Conservation (phyloP, 2,113 vertebrate species). For the Muntiacus muntjak region DNA sequence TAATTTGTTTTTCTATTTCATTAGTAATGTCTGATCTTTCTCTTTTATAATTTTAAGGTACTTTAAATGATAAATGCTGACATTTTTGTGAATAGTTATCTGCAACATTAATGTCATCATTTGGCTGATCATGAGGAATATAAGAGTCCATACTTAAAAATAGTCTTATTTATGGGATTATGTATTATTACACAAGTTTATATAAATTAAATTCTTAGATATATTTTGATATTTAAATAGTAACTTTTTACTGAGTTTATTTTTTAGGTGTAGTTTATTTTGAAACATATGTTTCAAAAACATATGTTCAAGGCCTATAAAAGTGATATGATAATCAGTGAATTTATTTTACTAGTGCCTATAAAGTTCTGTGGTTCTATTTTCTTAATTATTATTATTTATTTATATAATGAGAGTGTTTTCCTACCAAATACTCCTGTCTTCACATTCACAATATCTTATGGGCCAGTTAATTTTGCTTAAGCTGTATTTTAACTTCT, state of each 20-base stretch:
- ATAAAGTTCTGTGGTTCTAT: background rate
- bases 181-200: background rate
- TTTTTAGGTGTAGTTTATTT: background rate
- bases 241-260: background rate
- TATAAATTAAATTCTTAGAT: background rate
- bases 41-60: background rate
- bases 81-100: background rate
- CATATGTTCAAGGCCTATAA: background rate
- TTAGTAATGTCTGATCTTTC: background rate
- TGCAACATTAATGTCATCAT: background rate
- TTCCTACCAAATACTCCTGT: background rate
- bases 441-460: background rate
- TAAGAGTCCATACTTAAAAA: background rate
- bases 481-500: background rate
- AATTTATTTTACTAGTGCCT: background rate
- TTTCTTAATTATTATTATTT: background rate
- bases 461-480: background rate
- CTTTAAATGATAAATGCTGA: background rate
- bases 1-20: background rate
- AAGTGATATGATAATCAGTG: background rate
- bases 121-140: background rate
- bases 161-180: background rate
- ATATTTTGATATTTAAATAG: constrained; percentile 2
- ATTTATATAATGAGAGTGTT: background rate
- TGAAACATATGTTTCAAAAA: background rate